A percentile compares a stretch with the other conserved stretches of the same genome.
These are phyloP conservation scores for Epizoanthus rinbou DNA, from an alignment of 92 coral and sea anemone species.

Conservation along the genomic window DNA sequence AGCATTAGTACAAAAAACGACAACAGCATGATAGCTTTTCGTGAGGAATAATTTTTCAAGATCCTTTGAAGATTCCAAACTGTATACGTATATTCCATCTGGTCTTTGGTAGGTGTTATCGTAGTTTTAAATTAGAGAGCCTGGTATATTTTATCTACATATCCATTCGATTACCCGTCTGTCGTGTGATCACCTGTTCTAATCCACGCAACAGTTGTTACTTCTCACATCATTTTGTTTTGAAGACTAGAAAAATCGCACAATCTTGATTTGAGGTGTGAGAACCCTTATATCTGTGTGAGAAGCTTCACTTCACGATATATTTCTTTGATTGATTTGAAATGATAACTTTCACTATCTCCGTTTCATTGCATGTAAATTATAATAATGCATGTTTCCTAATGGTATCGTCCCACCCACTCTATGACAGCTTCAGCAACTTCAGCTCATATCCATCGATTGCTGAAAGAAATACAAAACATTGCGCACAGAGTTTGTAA, in stretches of 20 bases:
- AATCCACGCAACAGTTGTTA: not conserved
- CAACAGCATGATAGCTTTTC: not conserved
- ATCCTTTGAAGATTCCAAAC: not conserved
- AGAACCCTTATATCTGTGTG: not conserved
- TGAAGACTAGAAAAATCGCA: not conserved
- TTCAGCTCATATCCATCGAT: too few relatives aligned
- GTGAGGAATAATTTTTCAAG: not conserved
- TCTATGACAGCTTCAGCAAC: too few relatives aligned
- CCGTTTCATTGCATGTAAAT: not conserved
- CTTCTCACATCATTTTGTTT: slow-evolving; percentile 13
- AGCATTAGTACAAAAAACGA: not conserved
- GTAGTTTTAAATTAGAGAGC: not conserved
- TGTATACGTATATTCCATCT: not conserved
- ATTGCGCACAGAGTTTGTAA: too few relatives aligned
- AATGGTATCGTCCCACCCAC: not conserved
- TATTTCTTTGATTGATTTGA: not conserved
- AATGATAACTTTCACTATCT: not conserved
- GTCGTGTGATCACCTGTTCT: not conserved
- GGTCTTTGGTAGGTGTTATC: not conserved
- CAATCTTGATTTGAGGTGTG: slow-evolving; percentile 8
- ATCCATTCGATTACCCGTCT: not conserved
- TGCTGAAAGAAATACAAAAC: too few relatives aligned
- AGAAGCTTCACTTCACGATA: not conserved
- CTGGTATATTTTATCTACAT: not conserved
- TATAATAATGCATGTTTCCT: too few relatives aligned